Conservation (phyloP, 2,113 vertebrate species). For the Ploceus nigricollis region DNA sequence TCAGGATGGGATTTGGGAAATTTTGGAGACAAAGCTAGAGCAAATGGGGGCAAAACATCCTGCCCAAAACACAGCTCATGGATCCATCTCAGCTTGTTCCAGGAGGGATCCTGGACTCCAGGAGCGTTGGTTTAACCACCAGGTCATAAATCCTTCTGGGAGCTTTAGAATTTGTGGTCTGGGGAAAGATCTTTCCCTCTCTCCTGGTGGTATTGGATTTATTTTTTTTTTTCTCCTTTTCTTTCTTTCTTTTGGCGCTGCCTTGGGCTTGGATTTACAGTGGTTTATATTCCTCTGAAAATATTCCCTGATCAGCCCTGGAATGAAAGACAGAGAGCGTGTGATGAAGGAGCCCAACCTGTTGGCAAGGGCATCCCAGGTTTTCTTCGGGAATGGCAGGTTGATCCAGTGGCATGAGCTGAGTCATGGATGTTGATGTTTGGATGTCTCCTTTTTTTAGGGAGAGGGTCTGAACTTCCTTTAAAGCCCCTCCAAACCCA, state of each 20-base stretch:
- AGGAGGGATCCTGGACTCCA: constrained; percentile 6
- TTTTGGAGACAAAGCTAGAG: background rate
- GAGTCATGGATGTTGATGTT: background rate
- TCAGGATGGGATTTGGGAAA: constrained; percentile 20
- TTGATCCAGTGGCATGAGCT: background rate
- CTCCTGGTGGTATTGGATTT: constrained; percentile 23
- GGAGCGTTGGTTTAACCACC: constrained; percentile 4
- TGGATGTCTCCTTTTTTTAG: background rate
- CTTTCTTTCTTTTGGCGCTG: background rate
- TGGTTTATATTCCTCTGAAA: background rate
- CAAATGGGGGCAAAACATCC: constrained; percentile 23
- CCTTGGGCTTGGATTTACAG: background rate
- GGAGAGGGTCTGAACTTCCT: background rate
- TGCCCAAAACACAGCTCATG: constrained; percentile 20
- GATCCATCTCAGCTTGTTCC: background rate
- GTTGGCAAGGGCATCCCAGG: background rate
- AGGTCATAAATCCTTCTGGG: constrained; percentile 59
- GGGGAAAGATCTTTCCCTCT: constrained; percentile 35
- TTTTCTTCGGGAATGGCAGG: background rate
- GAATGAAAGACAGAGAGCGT: background rate
- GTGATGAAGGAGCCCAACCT: background rate
- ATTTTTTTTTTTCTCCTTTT: background rate
- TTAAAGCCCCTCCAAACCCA: background rate
- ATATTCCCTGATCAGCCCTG: background rate
- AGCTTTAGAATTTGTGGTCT: constrained; percentile 45